Base-by-base conservation (phyloP, 2,113 vertebrate genomes). In the Lampris incognitus region DNA sequence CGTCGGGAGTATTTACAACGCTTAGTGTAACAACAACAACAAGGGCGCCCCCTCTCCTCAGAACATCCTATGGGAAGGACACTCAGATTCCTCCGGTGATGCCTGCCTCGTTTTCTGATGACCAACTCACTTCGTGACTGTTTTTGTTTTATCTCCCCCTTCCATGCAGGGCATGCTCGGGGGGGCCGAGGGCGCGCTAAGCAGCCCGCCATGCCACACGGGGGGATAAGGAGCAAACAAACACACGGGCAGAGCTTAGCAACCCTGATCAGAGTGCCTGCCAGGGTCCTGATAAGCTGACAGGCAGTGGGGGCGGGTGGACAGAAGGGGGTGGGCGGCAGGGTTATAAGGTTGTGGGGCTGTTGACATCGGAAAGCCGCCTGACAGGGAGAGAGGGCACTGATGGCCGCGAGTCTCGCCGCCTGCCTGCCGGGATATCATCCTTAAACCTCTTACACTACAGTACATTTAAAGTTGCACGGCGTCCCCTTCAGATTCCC, bases 241-340 rank as follows among this genome's bases (percentile, higher is more conserved):
- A 93, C 87, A 93, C 81, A 79, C 54, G 74, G 82, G 78, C 90
- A 86, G 85, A 48, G 81, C 88, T 86, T 87, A 88, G 90, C 88
- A 92, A 88, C 91, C 78, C 77, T 48, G 88, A 87, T 90, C 91
- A 88, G 69, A 84, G 84, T 85, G 92, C 89, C 94, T 94, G 90
- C 86, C 85, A 81, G 82, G 76, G 84, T 73, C 82, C 92, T 92
- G 94, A 94, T 94, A 94, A 94, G 89, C 89, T 89, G 86, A 89
- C 84, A 85, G 89, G 79, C 85, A 86, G 81, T 78, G 91, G 89
- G 87, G 84, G 66, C 54, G 49, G 3, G n/a, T 37, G 67, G 86
- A 87, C 86, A 74, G 67, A 6, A 36, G 82, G 81, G 80, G 83
- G 86, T 81, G 76, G 70, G 77, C 83, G 65, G 68, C 24, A 24